Evolutionary conservation across 2,888 invertebrate genomes (phyloP), one percentile per base, ranked within the genome.

Genomic region (Chrysolina oricalcia): DNA sequence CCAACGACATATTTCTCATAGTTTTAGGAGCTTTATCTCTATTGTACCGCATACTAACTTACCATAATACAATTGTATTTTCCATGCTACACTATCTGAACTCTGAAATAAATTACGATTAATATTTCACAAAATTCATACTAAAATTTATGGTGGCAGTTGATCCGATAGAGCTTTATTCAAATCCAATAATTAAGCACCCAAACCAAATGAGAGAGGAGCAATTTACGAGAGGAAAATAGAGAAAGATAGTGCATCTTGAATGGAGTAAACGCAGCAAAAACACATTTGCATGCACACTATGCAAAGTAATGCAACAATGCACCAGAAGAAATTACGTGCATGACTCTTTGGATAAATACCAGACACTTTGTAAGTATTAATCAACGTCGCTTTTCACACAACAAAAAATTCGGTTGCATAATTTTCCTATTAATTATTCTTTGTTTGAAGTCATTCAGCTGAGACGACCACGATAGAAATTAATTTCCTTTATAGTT

Each of bases 371-470:
- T 78, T 70, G 76, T 76, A 72, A 70, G 72, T 75, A 80, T 81
- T 78, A 74, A 80, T 81, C 81, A 80, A 77, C 68, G 81, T 81
- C 80, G 68, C 65, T 62, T 75, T 76, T 70, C 66, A 46, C 59
- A 59, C 46, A 63, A 70, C 50, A 68, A 77, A 74, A 76, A 73
- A 19, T 65, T 56, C 72, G 27, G 46, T 23, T 17, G 67, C 6
- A 74, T 75, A 78, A 75, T 76, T 76, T 48, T 66, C 62, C 66
- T 21, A 75, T 75, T 78, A 78, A 75, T 78, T 75, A 68, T 23
- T 70, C 66, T 71, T 72, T 67, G 71, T 68, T 69, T 69, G 67
- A 56, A 78, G 67, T 76, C 73, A 69, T 71, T 75, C 73, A 65
- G 56, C 63, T 70, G 65, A 50, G 67, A 56, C 48, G 35, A 66